Evolutionary conservation across 2,797 vertebrate species (phyloP), one percentile per base, ranked within the genome.

Genomic region (Psittacula derbiana): DNA sequence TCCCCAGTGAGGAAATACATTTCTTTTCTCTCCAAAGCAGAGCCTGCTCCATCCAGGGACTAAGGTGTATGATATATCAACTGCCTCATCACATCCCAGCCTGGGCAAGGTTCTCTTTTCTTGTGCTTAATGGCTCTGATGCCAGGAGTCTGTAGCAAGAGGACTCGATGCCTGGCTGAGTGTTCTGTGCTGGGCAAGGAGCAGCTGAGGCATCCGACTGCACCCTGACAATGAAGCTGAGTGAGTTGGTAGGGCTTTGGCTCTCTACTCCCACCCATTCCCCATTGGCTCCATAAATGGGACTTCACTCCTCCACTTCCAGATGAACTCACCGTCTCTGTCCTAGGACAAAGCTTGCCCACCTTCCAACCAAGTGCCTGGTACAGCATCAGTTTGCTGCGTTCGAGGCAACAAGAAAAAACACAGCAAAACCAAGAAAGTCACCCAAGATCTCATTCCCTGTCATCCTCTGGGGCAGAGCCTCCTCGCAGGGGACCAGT

Each of bases 81-180:
- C 33, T 23, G n/a, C 12, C 57, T 93, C 71, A 55, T 57, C 90
- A 61, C 50, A 88, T 84, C 61, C 57, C 1, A 3, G 64, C 81
- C 79, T 10, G 23, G 80, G 81, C 84, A 97, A 20, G 2, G 38
- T 46, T 95, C 91, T 79, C 46, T 66, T n/a, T 52, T 60, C 61
- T 74, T n/a, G 18, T 74, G 74, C 86, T 91, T 94, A 88, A 95
- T 74, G 78, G 83, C 64, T 85, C 62, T 78, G 65, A 60, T 95
- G 95, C 91, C 95, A 91, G 38, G 33, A 93, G 69, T n/a, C 72
- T 15, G 3, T 14, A 88, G 73, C 64, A 73, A 46, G 72, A 92
- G 66, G 57, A 92, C 62, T 72, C 55, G 65, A 88, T 53, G 80
- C 83, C 72, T 92, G 79, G 49, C 73, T 95, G 74, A 95, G 62